Percentiles rank a stretch among this genome's conserved stretches.
Conservation (phyloP, 2,113 vertebrate genomes). For the Oncorhynchus keta region DNA sequence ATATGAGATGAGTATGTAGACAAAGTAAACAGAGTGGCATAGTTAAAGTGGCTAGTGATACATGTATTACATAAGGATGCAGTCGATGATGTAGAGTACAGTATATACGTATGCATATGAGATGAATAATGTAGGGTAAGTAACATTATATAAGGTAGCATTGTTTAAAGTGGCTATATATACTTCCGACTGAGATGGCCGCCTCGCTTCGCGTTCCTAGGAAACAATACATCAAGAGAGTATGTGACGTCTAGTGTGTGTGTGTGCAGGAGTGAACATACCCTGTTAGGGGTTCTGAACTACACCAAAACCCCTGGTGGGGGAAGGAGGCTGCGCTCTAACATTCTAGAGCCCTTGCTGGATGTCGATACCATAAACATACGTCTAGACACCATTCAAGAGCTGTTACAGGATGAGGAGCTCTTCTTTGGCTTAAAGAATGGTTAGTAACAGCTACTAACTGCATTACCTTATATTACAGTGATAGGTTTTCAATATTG, state of each 20-base stretch:
- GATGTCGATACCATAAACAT: conserved; percentile 86
- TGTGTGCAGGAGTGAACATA: conserved; percentile 80
- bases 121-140: no score
- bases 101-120: no score
- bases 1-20: no score
- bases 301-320: conserved; percentile 93
- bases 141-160: no score
- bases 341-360: conserved; percentile 89
- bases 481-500: not conserved
- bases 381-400: conserved; percentile 3
- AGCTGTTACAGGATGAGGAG: conserved; percentile 5
- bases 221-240: not conserved
- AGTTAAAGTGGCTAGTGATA: no score
- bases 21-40: no score
- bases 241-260: not conserved
- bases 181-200: no score
- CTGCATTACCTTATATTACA: no score
- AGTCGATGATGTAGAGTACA: no score
- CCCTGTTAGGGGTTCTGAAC: conserved; percentile 90
- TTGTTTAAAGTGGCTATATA: no score
- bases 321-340: conserved; percentile 87
- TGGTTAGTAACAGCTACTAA: conserved; percentile 63
- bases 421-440: conserved; percentile 85
- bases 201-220: no score
- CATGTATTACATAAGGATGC: no score